Evolutionary conservation across 1,140 invertebrate species (phyloP).

Genomic region (Brachionus rotundiformis): DNA sequence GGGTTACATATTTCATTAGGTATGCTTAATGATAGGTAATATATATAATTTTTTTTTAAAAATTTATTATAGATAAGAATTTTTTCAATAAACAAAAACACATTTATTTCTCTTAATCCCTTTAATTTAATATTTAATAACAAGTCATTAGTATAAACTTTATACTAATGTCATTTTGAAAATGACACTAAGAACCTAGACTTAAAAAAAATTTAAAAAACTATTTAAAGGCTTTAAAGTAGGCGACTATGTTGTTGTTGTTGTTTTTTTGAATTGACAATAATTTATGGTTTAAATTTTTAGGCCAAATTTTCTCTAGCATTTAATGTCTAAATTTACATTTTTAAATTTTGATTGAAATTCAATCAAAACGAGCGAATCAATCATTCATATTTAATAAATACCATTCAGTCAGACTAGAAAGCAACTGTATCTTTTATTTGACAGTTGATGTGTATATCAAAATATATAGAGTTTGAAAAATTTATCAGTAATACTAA

Average conservation of each 20-base stretch:
- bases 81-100: not conserved
- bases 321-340: slow-evolving; percentile 21
- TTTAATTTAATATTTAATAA: not conserved
- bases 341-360: slow-evolving; percentile 12
- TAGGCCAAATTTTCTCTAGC: slow-evolving; percentile 5
- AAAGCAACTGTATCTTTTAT: not conserved
- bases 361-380: not conserved
- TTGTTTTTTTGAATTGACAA: slow-evolving; percentile 2
- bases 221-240: not conserved
- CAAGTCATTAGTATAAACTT: no score
- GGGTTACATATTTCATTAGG: not conserved
- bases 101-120: not conserved
- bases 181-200: not conserved
- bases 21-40: not conserved
- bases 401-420: not conserved
- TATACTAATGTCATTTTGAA: no score
- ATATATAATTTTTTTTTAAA: not conserved
- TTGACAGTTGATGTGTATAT: slow-evolving; percentile 14
- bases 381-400: slow-evolving; percentile 1
- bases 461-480: not conserved
- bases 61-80: not conserved
- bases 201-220: not conserved
- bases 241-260: not conserved
- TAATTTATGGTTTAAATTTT: slow-evolving; percentile 1
- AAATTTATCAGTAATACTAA: not conserved